Evolutionary conservation across 1,140 invertebrate species (phyloP).

Genomic region (Acyrthosiphon pisum): DNA sequence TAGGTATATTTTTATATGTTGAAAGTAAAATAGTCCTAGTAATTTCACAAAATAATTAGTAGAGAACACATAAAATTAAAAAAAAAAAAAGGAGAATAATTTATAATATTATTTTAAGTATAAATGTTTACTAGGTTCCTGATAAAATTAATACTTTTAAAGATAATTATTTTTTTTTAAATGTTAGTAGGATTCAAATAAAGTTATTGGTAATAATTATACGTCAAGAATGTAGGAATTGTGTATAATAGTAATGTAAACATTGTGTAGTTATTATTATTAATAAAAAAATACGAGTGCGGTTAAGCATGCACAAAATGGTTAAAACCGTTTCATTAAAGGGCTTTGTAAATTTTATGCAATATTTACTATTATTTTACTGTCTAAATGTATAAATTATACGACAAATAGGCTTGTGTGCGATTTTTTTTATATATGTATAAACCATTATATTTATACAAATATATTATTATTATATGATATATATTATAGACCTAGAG

Average conservation of each 20-base stretch:
- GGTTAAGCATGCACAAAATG: background rate
- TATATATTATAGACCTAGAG: background rate
- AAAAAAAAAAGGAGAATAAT: background rate
- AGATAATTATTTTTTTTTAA: conserved; percentile 32
- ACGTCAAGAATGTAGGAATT: background rate
- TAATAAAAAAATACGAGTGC: background rate
- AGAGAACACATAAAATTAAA: background rate
- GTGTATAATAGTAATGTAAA: background rate
- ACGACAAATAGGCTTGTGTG: conserved; percentile 34
- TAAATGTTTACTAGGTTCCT: conserved; percentile 38
- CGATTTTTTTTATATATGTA: conserved; percentile 30
- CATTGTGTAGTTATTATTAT: conserved; percentile 24
- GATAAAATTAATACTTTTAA: conserved; percentile 30
- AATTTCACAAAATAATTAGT: conserved; percentile 21
- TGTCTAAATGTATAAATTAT: conserved; percentile 41
- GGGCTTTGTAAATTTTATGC: conserved; percentile 51
- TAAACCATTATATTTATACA: background rate
- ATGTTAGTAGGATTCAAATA: background rate
- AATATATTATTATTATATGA: background rate
- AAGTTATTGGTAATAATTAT: conserved; percentile 38
- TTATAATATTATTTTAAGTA: conserved; percentile 31
- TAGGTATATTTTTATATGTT: conserved; percentile 52
- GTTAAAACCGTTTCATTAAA: conserved; percentile 20
- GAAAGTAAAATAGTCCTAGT: conserved; percentile 7
- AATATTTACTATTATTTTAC: conserved; percentile 52